Evolutionary conservation across 2,797 vertebrate genomes (phyloP), one percentile per base, ranked within the genome.

Genomic region (Buphagus erythrorhynchus): DNA sequence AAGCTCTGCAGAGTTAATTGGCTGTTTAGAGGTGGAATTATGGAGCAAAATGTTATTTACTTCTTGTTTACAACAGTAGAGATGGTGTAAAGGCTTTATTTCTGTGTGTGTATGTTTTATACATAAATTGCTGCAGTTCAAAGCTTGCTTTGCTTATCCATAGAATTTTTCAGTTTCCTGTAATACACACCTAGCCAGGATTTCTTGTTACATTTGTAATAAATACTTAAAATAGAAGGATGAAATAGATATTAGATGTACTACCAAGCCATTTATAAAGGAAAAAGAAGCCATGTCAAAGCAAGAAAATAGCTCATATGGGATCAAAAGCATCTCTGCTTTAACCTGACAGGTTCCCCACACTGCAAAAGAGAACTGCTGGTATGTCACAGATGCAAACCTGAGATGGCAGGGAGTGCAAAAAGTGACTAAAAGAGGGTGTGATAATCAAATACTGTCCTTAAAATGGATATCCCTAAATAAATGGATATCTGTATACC

Each of bases 221-320:
- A 97, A 97, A 97, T 96, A 94, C 72, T 92, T 97, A 95, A 79
- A 98, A 97, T 36, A 93, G 93, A 95, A 97, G 86, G 91, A 97
- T 94, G 91, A 97, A 98, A 96, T 43, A 95, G 76, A 79, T 84
- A 85, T 84, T 93, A 97, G 79, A 95, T 90, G 57, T 73, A 82
- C 85, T 96, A 48, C 94, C 74, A 96, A 97, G 95, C 75, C 90
- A 97, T 96, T 97, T 95, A 92, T 86, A 96, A 97, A 96, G 94
- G 73, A 91, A 95, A 97, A 95, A 84, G 78, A 92, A 97, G 77
- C 76, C 81, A 42, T 29, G 88, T 81, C 92, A 90, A 74, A 78
- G 65, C 59, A 96, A 85, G 78, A 94, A 97, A 97, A 90, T 21
- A 94, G 75, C 77, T 86, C 88, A 45, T 79, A 90, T 11, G 28